Evolutionary conservation across 2,888 invertebrate species (phyloP), one percentile per base, ranked within the genome.

Genomic region (Drosophila mercatorum): DNA sequence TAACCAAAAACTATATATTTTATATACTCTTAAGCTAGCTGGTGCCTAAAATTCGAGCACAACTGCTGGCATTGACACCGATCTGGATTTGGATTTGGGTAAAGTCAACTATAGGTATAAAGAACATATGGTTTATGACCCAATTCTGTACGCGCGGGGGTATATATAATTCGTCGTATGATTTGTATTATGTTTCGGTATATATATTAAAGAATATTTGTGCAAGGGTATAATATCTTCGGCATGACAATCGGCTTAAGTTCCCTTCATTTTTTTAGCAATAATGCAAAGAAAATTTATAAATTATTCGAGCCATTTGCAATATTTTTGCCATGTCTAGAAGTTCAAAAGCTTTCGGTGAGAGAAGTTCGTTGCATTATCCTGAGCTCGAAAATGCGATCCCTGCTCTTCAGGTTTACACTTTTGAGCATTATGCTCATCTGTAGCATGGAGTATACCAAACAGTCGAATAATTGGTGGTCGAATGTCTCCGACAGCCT

Each of bases 401-500:
- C 38, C 12, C 49, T 31, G 14, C 44, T 61, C 58, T 14, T 31
- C 55, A 59, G 34, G 10, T 34, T 47, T 12, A 49, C 40, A 57
- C 8, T 31, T 44, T 28, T 41, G 1, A 0, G 56, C 31, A 41
- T 70, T 17, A 12, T 74, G 12, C 14, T 78, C 6, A 14, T 64
- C 12, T 38, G 43, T 11, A 38, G 47, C 14, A 28, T 44, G 14
- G 49, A 55, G 8, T 8, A 40, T 8, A 46, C 51, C 5, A 36
- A 34, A n/a, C 14, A 52, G 28, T 41, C 72, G 1, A 53, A 67
- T 1, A 61, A 26, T 17, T 88, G 87, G 89, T 85, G 85, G 89
- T 52, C 72, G 36, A 31, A 46, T 10, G 43, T 88, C 31, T 68
- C 85, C 6, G 56, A 72, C 2, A 58, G 60, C 2, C 1, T 89